These are phyloP conservation scores for Amia ocellicauda DNA, from an alignment of 2,113 vertebrate species.

Conservation along the genomic window DNA sequence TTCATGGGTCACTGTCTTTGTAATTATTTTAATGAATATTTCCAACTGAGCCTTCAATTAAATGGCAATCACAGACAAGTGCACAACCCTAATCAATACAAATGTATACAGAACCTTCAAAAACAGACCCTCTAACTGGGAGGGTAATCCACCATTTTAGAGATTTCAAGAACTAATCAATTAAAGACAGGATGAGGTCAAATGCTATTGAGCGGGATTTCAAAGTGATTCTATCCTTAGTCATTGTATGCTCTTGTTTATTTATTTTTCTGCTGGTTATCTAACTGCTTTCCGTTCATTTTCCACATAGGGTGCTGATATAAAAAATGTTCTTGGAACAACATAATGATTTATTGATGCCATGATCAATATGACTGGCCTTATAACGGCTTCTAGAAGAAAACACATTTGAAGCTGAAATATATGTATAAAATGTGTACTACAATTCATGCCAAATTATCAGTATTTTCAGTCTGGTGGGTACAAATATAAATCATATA, in stretches of 20 bases:
- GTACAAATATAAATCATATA: no score
- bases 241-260: slow-evolving; percentile 39
- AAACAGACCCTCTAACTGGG: slow-evolving; percentile 43
- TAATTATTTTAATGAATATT: slow-evolving; percentile 41
- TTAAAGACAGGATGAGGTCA: slow-evolving; percentile 61
- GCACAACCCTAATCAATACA: slow-evolving; percentile 52
- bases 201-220: slow-evolving; percentile 59
- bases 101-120: slow-evolving; percentile 38
- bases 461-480: no score
- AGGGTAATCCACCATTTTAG: slow-evolving; percentile 55
- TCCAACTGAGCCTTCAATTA: slow-evolving; percentile 46
- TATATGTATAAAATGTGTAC: no score
- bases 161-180: slow-evolving; percentile 59
- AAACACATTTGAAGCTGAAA: no score
- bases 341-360: slow-evolving; percentile 49
- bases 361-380: slow-evolving; percentile 48
- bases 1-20: slow-evolving; percentile 29
- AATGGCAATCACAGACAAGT: slow-evolving; percentile 45
- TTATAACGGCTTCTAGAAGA: no score
- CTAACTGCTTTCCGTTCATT: slow-evolving; percentile 47
- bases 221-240: slow-evolving; percentile 46
- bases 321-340: slow-evolving; percentile 49
- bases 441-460: no score
- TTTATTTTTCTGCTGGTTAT: slow-evolving; percentile 32
- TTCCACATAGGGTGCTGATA: slow-evolving; percentile 35